phyloP scores from a whole-genome alignment of 1,140 invertebrate species.

The Pachyrhynchus sulphureomaculatus region DNA sequence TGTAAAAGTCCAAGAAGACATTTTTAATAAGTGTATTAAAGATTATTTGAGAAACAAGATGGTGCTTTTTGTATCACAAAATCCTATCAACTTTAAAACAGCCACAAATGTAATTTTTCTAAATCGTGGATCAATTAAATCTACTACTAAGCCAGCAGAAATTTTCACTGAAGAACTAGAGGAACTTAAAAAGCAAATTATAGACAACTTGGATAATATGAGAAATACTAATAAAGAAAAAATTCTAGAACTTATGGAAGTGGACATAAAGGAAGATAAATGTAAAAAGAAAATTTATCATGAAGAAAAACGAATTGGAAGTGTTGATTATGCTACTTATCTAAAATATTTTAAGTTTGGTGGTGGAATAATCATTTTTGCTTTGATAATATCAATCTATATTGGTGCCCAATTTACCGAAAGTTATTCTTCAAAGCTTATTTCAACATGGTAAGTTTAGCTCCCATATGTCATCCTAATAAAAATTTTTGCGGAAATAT shows the following conservation, averaged over 20 bases:
- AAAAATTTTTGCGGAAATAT: not conserved
- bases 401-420: slow-evolving; percentile 26
- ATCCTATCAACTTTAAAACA: slow-evolving; percentile 78
- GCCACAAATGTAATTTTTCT: slow-evolving; percentile 69
- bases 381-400: slow-evolving; percentile 27
- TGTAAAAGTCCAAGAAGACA: slow-evolving; percentile 76
- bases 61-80: slow-evolving; percentile 75
- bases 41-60: slow-evolving; percentile 71
- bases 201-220: not conserved
- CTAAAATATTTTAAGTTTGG: slow-evolving; percentile 36
- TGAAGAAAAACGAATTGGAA: slow-evolving; percentile 35
- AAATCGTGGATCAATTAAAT: slow-evolving; percentile 56
- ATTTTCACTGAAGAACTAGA: slow-evolving; percentile 13
- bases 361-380: slow-evolving; percentile 32
- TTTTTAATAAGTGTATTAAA: slow-evolving; percentile 73
- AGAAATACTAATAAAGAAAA: slow-evolving; percentile 18
- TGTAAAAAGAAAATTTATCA: slow-evolving; percentile 34
- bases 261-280: slow-evolving; percentile 19
- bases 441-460: slow-evolving; percentile 37
- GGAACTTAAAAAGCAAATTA: not conserved
- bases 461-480: not conserved
- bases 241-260: slow-evolving; percentile 12
- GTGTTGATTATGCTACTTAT: slow-evolving; percentile 33
- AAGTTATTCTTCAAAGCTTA: slow-evolving; percentile 33
- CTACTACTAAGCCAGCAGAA: slow-evolving; percentile 49